Base-by-base conservation (phyloP, 2,888 invertebrate genomes). In the Pseudeuparius sepicola region DNA sequence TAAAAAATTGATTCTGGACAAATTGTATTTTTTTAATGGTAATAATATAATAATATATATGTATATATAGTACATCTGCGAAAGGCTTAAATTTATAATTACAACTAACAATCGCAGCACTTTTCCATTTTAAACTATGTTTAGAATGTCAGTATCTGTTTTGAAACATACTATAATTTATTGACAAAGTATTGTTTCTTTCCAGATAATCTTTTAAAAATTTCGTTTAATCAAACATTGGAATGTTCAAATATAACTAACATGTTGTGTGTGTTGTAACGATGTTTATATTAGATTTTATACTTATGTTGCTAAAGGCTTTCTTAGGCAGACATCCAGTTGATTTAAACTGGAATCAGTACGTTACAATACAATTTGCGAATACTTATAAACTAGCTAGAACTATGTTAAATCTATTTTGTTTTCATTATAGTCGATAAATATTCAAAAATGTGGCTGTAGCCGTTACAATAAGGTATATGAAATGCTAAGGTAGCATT, bases 221-320 rank as follows among this genome's bases (percentile, higher is more conserved):
- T n/a, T n/a, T n/a, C n/a, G n/a, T n/a, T n/a, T n/a, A n/a, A n/a
- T n/a, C n/a, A n/a, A n/a, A n/a, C n/a, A n/a, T n/a, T 55, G 58
- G 58, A 58, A 59, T 59, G 57, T 57, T 54, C 54, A 47, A 50
- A 52, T 54, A 52, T 57, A 50, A 43, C 51, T 48, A 52, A 51
- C 48, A 49, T 49, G 50, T 49, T 51, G 52, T 46, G 48, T n/a
- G n/a, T 51, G 48, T 49, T 45, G 51, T 52, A 54, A 55, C 55
- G 53, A 53, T 54, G 49, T 53, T 49, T 52, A 52, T 51, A 45
- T 45, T 39, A 41, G n/a, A n/a, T n/a, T n/a, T n/a, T n/a, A n/a
- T n/a, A n/a, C n/a, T n/a, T n/a, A n/a, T n/a, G n/a, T n/a, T 53
- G 53, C 59, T 58, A 59, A 59, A 60, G 60, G 60, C 60, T 58